Base-by-base conservation (phyloP, 2,113 vertebrate genomes). In the Cynopterus brachyotis region DNA sequence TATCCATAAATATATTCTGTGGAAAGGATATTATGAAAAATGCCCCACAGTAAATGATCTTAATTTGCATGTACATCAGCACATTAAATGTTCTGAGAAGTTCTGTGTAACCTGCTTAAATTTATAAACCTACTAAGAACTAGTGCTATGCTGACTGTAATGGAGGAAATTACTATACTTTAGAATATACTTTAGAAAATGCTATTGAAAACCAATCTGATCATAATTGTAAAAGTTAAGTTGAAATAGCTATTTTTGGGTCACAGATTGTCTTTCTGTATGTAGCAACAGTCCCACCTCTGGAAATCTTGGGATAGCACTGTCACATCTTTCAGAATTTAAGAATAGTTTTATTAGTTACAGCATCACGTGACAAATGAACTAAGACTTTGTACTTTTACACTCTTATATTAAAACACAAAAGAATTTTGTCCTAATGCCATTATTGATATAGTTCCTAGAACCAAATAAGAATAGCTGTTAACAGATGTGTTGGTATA, bases 201-300 rank as follows among this genome's bases (percentile, higher is more conserved):
- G 19, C n/a, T 70, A 47, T 22, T 90, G 6, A 92, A 89, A 80
- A 60, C 6, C 9, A 55, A 37, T 57, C 32, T 93, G 37, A 59
- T 72, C 67, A 86, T 70, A 79, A 83, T 6, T 30, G 6, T 72
- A 70, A 53, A 75, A 81, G 37, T 32, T 85, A 60, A n/a, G 12
- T 47, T 62, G 59, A 92, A 92, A 91, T 37, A 42, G 19, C 4
- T 53, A 3, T 45, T 55, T 88, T 70, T 69, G 20, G 17, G 30
- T 7, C 28, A 89, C 45, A 85, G 32, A 93, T 76, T 67, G 5
- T 84, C 26, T 89, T 67, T 47, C 19, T 57, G 20, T 55, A 89
- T 75, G 67, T 69, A 76, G 72, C 72, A 79, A 95, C 28, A 85
- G 45, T 83, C 64, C 87, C 87, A 95, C 66, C 94, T 70, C 82